Conservation (phyloP, 2,797 vertebrate species). For the Coregonus ussuriensis region DNA sequence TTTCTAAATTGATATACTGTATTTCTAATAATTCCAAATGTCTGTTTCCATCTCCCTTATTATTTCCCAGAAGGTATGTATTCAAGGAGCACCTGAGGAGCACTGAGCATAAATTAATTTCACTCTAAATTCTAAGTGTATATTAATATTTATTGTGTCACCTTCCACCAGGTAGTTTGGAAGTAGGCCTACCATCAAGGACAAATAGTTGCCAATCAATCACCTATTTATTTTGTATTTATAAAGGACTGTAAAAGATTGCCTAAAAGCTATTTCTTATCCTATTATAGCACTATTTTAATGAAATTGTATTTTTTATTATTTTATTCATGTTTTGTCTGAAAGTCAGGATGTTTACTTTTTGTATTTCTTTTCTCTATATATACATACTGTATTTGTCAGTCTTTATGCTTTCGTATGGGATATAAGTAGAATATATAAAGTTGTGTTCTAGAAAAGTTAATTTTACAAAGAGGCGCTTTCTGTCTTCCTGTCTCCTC, state of each 20-base stretch:
- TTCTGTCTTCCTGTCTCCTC: slow-evolving; percentile 24
- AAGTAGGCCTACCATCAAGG: neutral
- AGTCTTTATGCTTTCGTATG: slow-evolving; percentile 44
- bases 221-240: slow-evolving; percentile 42
- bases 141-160: neutral
- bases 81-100: neutral
- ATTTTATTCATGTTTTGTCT: slow-evolving; percentile 70
- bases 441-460: slow-evolving; percentile 26
- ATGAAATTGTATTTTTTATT: slow-evolving; percentile 75
- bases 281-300: slow-evolving; percentile 82
- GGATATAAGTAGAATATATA: slow-evolving; percentile 33
- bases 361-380: slow-evolving; percentile 66
- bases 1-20: neutral
- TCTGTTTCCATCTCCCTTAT: no score
- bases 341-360: slow-evolving; percentile 85
- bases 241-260: slow-evolving; percentile 30
- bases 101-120: neutral
- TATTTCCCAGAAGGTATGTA: no score
- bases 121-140: neutral
- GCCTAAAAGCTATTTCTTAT: slow-evolving; percentile 42
- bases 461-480: slow-evolving; percentile 24
- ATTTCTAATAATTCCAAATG: neutral
- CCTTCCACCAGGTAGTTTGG: neutral
- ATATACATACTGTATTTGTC: slow-evolving; percentile 28
- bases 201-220: slow-evolving; percentile 2